These are phyloP conservation scores for Drosophila saltans DNA, from an alignment of 1,140 invertebrate genomes.

Conservation along the genomic window DNA sequence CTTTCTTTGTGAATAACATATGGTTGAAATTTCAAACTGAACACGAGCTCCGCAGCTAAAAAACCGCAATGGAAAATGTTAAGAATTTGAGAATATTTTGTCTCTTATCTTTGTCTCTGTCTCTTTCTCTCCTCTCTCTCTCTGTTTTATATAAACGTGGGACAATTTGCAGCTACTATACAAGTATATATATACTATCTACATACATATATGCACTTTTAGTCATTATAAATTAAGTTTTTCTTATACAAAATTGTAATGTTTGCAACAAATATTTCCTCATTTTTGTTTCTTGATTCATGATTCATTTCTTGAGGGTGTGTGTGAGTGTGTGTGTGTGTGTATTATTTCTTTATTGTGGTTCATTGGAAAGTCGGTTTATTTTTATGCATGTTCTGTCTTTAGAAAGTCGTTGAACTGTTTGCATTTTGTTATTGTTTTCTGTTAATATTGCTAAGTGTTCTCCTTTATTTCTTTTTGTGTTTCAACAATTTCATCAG, in stretches of 20 bases:
- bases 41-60: slow-evolving; percentile 4
- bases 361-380: slow-evolving; percentile 23
- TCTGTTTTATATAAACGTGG: neutral
- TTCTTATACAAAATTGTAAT: neutral
- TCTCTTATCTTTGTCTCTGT: neutral
- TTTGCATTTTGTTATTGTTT: slow-evolving; percentile 5
- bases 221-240: slow-evolving; percentile 3
- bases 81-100: slow-evolving; percentile 8
- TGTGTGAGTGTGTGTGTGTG: neutral
- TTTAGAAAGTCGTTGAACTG: slow-evolving; percentile 24
- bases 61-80: slow-evolving; percentile 8
- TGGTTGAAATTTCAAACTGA: slow-evolving; percentile 16
- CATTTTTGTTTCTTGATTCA: slow-evolving; percentile 15
- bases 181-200: neutral
- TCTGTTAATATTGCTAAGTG: slow-evolving; percentile 12
- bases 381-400: slow-evolving; percentile 24
- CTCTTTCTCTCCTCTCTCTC: too few species aligned
- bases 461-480: neutral
- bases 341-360: neutral
- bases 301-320: slow-evolving; percentile 1
- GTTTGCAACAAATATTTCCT: neutral
- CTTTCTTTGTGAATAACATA: slow-evolving; percentile 3
- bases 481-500: slow-evolving; percentile 39
- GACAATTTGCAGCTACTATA: slow-evolving; percentile 6
- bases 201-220: neutral